These are phyloP conservation scores for Typhlichthys eigenmanni DNA, from an alignment of 2,797 vertebrate species.

Conservation along the genomic window DNA sequence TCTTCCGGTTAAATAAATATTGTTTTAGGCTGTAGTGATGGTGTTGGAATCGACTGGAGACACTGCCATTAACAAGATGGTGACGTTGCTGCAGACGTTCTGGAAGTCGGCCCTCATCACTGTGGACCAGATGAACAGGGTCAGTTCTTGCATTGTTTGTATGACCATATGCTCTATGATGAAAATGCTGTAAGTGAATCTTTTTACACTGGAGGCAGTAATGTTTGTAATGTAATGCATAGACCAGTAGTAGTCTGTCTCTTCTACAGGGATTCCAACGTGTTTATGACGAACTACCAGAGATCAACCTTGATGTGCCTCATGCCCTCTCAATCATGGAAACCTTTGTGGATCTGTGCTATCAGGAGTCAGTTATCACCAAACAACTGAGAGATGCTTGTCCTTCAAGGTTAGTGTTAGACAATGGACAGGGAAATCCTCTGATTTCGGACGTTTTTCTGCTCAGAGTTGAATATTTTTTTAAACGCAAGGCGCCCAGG, in stretches of 20 bases:
- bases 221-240: too few species aligned
- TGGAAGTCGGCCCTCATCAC: conserved; percentile 87
- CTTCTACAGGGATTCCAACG: conserved; percentile 83
- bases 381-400: conserved; percentile 84
- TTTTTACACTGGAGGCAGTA: too few species aligned
- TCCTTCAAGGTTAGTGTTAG: conserved; percentile 77
- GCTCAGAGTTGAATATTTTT: too few species aligned
- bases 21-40: conserved; percentile 81
- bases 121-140: conserved; percentile 91
- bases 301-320: conserved; percentile 85
- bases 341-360: conserved; percentile 85
- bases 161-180: not conserved
- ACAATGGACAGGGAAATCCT: too few species aligned
- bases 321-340: conserved; percentile 85
- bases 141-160: conserved; percentile 36
- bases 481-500: too few species aligned
- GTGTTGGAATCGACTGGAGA: conserved; percentile 86
- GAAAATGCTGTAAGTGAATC: not conserved
- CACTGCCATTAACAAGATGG: conserved; percentile 79
- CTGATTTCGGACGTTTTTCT: too few species aligned
- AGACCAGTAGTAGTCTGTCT: too few species aligned
- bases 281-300: conserved; percentile 83
- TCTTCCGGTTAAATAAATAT: not conserved
- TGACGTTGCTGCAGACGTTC: conserved; percentile 84
- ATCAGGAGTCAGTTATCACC: conserved; percentile 82